A percentile compares a stretch with the other conserved stretches of the same genome.
Conservation (phyloP, 2,113 vertebrate genomes). For the Rhea americana region DNA sequence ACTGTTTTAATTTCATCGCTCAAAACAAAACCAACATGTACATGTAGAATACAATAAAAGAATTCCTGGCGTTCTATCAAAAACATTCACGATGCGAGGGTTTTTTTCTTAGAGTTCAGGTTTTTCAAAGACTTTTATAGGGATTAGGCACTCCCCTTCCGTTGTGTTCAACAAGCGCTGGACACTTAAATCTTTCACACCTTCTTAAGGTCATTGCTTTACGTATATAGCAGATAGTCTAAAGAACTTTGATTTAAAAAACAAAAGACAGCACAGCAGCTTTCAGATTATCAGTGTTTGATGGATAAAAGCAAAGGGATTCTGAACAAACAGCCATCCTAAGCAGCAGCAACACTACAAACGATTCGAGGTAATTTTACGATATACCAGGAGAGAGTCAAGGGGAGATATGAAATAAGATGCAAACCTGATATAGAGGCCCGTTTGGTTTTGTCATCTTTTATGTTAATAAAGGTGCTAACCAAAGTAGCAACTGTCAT, state of each 20-base stretch:
- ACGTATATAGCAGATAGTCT: background rate
- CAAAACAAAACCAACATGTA: background rate
- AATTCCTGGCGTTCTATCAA: background rate
- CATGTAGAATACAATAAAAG: background rate
- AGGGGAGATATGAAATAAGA: background rate
- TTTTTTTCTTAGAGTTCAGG: background rate
- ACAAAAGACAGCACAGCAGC: background rate
- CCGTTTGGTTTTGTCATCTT: background rate
- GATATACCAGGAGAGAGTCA: background rate
- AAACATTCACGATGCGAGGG: background rate
- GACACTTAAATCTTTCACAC: background rate
- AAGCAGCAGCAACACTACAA: background rate
- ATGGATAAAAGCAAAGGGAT: background rate
- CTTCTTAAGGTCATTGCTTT: background rate
- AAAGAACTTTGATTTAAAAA: background rate
- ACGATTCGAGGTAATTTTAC: background rate
- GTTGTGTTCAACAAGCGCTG: background rate
- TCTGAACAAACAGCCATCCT: fast-evolving
- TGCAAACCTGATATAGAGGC: background rate
- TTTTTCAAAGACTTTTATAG: background rate
- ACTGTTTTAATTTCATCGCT: constrained; percentile 14
- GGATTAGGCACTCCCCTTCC: background rate
- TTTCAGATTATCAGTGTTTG: background rate
- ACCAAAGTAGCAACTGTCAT: background rate
- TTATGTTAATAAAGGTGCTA: background rate